Conservation (phyloP, 2,797 vertebrate genomes). For the Rhadinocentrus ornatus region DNA sequence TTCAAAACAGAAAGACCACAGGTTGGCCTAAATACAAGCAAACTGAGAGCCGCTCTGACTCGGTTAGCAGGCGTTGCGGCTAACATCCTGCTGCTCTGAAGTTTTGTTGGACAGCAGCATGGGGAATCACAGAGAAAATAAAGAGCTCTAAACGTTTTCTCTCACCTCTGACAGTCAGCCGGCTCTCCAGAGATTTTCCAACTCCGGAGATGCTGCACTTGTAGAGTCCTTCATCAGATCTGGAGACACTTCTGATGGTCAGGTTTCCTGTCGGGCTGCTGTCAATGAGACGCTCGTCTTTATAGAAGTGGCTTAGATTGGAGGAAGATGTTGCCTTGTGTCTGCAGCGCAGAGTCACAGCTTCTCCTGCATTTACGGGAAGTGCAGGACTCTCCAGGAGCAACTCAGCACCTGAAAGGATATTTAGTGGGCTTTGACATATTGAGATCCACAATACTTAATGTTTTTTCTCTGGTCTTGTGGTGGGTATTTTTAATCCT, state of each 20-base stretch:
- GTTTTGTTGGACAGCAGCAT: neutral
- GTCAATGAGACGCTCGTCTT: neutral
- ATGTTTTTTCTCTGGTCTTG: neutral
- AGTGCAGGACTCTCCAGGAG: constrained; percentile 33
- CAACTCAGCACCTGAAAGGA: constrained; percentile 17
- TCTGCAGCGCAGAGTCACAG: constrained; percentile 21
- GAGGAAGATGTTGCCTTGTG: rapidly evolving
- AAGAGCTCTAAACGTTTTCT: too few species aligned
- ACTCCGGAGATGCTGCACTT: constrained; percentile 6
- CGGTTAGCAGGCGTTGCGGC: neutral
- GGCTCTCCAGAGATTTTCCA: neutral
- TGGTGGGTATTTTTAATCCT: too few species aligned
- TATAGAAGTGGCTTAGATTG: neutral
- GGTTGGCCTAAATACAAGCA: constrained; percentile 29
- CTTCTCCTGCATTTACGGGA: constrained; percentile 24
- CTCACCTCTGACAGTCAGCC: constrained; percentile 33
- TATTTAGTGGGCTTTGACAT: neutral
- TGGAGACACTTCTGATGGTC: neutral
- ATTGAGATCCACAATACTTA: too few species aligned
- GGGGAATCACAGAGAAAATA: too few species aligned
- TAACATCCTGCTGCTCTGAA: neutral
- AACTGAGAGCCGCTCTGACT: rapidly evolving
- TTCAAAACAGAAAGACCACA: constrained; percentile 28
- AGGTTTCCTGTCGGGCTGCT: neutral
- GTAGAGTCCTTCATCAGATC: constrained; percentile 7